phyloP scores from a whole-genome alignment of 2,113 vertebrate genomes.

The Willisornis vidua region DNA sequence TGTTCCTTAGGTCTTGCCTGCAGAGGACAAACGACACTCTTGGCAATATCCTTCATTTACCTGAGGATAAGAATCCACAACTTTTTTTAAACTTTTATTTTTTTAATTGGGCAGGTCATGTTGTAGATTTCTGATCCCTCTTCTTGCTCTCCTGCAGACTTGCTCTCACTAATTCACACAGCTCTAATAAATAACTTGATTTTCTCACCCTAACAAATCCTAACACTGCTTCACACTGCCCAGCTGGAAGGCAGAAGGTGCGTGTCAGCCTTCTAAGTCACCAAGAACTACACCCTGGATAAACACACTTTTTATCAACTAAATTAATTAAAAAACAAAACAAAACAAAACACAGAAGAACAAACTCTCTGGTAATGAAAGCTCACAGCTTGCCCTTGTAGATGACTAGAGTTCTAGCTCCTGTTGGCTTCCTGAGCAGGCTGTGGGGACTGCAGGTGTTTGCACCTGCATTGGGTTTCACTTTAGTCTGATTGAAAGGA shows the following conservation, averaged over 20 bases:
- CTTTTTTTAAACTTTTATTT: background rate
- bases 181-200: background rate
- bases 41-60: background rate
- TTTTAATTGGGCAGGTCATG: background rate
- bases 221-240: rapidly evolving
- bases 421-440: background rate
- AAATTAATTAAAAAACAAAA: background rate
- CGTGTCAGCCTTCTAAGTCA: background rate
- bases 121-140: background rate
- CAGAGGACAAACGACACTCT: background rate
- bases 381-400: background rate
- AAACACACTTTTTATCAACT: background rate
- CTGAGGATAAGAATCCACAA: background rate
- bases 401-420: background rate
- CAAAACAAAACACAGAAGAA: background rate
- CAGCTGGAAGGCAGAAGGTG: background rate
- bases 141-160: background rate
- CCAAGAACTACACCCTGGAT: rapidly evolving
- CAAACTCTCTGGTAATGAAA: background rate
- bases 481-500: background rate
- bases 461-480: background rate
- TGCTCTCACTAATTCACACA: background rate
- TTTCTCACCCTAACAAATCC: background rate
- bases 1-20: background rate
- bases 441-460: rapidly evolving